A percentile compares a stretch with the other conserved stretches of the same genome.
phyloP scores from a whole-genome alignment of 2,797 vertebrate genomes.

The Premnoplex brunnescens region DNA sequence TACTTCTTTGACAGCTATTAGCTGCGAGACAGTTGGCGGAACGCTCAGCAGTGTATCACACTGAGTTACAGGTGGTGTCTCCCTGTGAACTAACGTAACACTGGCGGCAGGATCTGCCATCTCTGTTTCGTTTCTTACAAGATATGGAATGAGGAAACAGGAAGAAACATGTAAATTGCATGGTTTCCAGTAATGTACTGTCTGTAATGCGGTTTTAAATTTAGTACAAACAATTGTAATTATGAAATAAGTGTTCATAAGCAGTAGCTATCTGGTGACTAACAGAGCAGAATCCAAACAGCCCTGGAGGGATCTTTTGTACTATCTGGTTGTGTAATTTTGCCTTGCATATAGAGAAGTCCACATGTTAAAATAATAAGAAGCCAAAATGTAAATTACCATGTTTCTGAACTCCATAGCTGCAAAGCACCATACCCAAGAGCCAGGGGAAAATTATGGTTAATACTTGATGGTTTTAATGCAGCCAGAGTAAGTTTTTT shows the following conservation, averaged over 20 bases:
- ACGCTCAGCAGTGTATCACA: accelerated
- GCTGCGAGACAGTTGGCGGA: neutral
- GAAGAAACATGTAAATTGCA: neutral
- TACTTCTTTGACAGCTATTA: neutral
- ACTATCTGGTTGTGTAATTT: neutral
- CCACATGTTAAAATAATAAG: neutral
- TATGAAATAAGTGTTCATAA: neutral
- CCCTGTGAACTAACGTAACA: accelerated
- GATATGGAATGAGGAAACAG: neutral
- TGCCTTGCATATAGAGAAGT: neutral
- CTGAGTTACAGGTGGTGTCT: neutral
- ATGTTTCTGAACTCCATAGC: neutral
- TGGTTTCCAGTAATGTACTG: neutral
- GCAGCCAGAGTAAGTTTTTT: neutral
- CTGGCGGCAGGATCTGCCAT: neutral
- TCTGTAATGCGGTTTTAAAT: neutral
- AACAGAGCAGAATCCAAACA: neutral
- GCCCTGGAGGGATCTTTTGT: neutral
- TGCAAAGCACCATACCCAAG: neutral
- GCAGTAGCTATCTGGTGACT: neutral
- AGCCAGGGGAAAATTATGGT: accelerated
- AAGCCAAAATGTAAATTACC: neutral
- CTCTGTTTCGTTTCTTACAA: neutral
- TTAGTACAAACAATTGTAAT: neutral
- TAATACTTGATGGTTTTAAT: neutral